Percentiles rank a stretch among this genome's conserved stretches.
Conservation (phyloP, 2,797 vertebrate genomes). For the Tenualosa thibaudeaui region DNA sequence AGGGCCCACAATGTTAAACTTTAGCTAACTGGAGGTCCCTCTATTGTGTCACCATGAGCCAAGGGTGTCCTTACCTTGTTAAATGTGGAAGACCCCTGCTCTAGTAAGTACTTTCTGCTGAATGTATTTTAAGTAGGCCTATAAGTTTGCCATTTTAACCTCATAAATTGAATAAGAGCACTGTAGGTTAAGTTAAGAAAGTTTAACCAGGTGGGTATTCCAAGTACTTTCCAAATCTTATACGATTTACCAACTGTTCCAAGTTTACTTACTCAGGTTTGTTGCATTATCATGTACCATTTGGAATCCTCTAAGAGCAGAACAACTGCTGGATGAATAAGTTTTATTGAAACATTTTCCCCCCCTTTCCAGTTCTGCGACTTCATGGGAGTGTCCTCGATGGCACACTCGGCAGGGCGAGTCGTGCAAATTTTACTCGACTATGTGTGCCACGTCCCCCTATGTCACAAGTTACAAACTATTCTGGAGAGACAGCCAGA, state of each 20-base stretch:
- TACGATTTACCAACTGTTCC: no score
- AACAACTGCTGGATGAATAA: not conserved
- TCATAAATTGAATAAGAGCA: no score
- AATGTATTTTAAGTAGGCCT: not conserved
- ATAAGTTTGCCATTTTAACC: not conserved
- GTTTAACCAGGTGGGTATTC: no score
- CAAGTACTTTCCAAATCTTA: no score
- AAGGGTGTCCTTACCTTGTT: no score
- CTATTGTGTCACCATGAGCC: no score
- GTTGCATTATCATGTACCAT: no score
- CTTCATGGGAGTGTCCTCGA: constrained; percentile 81
- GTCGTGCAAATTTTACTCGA: constrained; percentile 80
- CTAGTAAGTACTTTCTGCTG: no score
- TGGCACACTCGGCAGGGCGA: constrained; percentile 76
- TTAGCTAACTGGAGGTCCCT: no score
- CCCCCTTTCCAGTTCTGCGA: constrained; percentile 82
- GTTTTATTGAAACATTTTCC: not conserved
- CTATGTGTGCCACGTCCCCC: constrained; percentile 77
- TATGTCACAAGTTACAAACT: constrained; percentile 78
- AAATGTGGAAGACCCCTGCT: no score
- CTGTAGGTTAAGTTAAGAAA: no score
- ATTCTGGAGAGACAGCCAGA: constrained; percentile 76
- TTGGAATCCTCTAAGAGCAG: not conserved
- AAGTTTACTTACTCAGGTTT: not conserved
- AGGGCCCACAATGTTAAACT: no score